Base-by-base conservation (phyloP, 2,888 invertebrate species). In the Antheraea assamensis region DNA sequence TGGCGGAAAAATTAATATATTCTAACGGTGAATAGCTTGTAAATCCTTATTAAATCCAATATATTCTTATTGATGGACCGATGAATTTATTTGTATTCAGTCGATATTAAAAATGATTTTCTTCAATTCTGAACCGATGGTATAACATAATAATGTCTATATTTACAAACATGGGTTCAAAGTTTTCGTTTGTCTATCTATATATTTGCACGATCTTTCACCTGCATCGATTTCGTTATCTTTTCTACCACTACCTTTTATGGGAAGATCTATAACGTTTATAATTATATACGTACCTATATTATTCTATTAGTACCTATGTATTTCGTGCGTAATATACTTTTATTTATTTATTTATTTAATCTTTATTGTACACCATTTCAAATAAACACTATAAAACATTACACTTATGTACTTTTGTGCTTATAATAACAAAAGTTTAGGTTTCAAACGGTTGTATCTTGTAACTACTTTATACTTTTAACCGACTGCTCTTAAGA, bases 1-100 rank as follows among this genome's bases (percentile, higher is more conserved):
- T 71, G 68, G 76, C 75, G 79, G 81, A 82, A 84, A 68, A 87
- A 87, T 85, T 88, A 85, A 88, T 87, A 84, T 80, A 79, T 81
- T 61, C 0, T 15, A 27, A 27, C 27, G 17, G 5, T 61, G 61
- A 61, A 27, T 61, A 27, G 61, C 61, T 13, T 4, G 15, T 61
- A 4, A 10, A 61, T 27, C 27, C 17, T 30, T 61, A 30, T 61
- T 61, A 61, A 61, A 27, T 27, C 27, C 17, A 21, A 61, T 27
- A 27, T 30, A 17, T 61, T 30, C 2, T 61, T 5, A 21, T 55
- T 58, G 24, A 58, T 58, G 24, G n/a, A 24, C 0, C 17, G 2
- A 21, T 58, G 24, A 58, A 1, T 10, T 8, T n/a, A 24, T 58
- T 8, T 10, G 8, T 58, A 7, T 4, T 58, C 24, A 21, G n/a